phyloP scores from a whole-genome alignment of 2,113 vertebrate genomes.

The Psephotus haematonotus region DNA sequence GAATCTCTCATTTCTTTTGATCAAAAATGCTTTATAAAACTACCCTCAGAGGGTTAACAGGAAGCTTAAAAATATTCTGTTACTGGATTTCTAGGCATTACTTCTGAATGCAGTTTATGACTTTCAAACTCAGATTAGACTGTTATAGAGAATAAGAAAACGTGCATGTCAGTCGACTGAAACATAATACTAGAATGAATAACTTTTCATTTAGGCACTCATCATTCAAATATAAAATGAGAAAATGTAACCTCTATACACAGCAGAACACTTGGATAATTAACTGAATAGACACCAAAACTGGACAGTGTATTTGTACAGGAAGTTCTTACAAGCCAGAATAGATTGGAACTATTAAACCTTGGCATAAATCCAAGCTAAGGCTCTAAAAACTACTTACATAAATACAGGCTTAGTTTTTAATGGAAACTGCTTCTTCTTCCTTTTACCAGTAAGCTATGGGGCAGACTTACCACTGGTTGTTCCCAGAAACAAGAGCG shows the following conservation, averaged over 20 bases:
- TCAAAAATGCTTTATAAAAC: not conserved
- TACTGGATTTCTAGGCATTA: not conserved
- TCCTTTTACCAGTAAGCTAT: constrained; percentile 16
- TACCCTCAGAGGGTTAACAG: not conserved
- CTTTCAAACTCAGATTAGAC: not conserved
- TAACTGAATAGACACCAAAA: not conserved
- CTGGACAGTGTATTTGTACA: not conserved
- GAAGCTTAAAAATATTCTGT: not conserved
- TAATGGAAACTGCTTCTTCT: not conserved
- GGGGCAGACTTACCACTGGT: not conserved
- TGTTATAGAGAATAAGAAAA: not conserved
- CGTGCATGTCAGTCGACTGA: not conserved
- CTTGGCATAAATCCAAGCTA: constrained; percentile 28
- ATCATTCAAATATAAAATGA: not conserved
- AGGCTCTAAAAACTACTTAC: constrained; percentile 17
- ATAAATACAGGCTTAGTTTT: not conserved
- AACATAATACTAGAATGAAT: not conserved
- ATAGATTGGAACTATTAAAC: constrained; percentile 35
- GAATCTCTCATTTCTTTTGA: not conserved
- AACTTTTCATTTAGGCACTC: not conserved
- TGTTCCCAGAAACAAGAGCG: not conserved
- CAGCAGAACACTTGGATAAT: not conserved
- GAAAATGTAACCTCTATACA: not conserved
- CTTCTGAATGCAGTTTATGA: not conserved
- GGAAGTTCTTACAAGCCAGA: constrained; percentile 4